Evolutionary conservation across 2,888 invertebrate genomes (phyloP).

Genomic region (Diogma glabrata): DNA sequence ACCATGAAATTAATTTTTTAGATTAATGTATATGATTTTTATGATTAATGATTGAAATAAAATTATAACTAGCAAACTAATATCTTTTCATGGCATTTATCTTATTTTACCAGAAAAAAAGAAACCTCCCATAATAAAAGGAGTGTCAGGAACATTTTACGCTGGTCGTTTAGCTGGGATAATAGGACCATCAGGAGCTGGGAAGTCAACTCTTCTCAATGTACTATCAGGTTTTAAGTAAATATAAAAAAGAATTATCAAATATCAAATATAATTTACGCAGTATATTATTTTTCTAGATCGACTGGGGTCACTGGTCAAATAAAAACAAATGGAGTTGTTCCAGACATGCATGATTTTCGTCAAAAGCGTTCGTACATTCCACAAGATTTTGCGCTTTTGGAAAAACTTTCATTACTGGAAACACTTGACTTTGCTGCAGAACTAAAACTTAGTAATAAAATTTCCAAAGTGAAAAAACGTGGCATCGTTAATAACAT

Average conservation of each 20-base stretch:
- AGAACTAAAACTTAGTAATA: constrained; percentile 64
- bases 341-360: constrained; percentile 50
- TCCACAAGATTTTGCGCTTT: constrained; percentile 72
- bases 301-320: constrained; percentile 43
- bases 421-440: constrained; percentile 77
- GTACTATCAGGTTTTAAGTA: constrained; percentile 62
- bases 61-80: too few species aligned
- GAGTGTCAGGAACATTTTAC: constrained; percentile 47
- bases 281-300: constrained; percentile 19
- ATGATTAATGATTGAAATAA: too few species aligned
- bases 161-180: constrained; percentile 52
- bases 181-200: constrained; percentile 60
- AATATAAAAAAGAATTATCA: constrained; percentile 25
- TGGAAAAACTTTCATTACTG: constrained; percentile 66
- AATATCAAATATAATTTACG: not conserved
- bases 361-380: constrained; percentile 58
- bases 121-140: too few species aligned
- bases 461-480: constrained; percentile 49
- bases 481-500: constrained; percentile 62
- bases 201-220: constrained; percentile 65
- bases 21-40: too few species aligned
- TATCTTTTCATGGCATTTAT: too few species aligned
- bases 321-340: constrained; percentile 55
- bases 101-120: too few species aligned
- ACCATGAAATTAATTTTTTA: too few species aligned